Evolutionary conservation across 2,113 vertebrate genomes (phyloP).

Genomic region (Carassius auratus): DNA sequence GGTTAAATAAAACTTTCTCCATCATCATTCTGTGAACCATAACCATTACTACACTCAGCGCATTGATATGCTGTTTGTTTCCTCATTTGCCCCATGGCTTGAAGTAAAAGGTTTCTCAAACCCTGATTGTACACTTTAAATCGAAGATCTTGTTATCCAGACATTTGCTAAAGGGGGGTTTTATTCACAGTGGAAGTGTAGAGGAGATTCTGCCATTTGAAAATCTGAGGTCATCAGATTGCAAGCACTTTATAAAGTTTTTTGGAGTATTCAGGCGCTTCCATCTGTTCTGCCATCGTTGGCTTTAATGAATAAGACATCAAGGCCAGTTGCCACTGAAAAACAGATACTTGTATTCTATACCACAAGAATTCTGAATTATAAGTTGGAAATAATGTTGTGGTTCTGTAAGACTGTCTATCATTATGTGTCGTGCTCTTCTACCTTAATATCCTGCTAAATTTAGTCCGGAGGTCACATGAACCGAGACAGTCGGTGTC

Average conservation of each 20-base stretch:
- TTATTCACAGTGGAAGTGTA: neutral
- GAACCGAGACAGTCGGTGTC: neutral
- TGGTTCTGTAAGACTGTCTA: neutral
- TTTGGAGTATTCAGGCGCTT: neutral
- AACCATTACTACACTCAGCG: neutral
- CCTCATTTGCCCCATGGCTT: neutral
- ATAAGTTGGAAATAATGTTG: neutral
- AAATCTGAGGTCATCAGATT: constrained; percentile 11
- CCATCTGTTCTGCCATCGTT: neutral
- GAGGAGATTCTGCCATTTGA: neutral
- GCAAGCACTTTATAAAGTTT: neutral
- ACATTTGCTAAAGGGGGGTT: neutral
- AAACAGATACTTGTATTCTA: neutral
- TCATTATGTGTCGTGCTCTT: neutral
- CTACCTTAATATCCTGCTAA: neutral
- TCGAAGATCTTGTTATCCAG: constrained; percentile 31
- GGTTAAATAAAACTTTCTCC: constrained; percentile 8
- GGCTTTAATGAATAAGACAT: constrained; percentile 18
- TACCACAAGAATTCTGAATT: neutral
- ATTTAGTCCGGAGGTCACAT: neutral
- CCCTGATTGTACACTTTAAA: constrained; percentile 11
- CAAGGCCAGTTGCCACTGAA: constrained; percentile 3
- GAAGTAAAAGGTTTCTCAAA: neutral
- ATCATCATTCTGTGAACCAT: neutral
- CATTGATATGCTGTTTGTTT: neutral